These are phyloP conservation scores for Polydrusus pterygomalis DNA, from an alignment of 2,888 invertebrate genomes.

Conservation along the genomic window DNA sequence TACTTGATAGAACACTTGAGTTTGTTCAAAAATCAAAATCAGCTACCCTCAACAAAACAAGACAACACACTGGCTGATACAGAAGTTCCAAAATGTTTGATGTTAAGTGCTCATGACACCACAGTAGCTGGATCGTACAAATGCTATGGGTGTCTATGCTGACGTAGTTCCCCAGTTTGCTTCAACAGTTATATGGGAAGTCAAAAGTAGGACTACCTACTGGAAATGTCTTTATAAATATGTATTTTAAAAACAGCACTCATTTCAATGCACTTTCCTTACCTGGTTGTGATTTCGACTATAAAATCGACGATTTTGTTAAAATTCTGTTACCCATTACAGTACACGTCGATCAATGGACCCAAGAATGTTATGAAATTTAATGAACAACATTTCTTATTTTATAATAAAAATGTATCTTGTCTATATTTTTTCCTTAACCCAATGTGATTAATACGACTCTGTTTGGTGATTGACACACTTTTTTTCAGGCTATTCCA, in stretches of 20 bases:
- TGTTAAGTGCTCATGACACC: conserved; percentile 89
- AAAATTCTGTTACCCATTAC: conserved; percentile 73
- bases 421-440: neutral
- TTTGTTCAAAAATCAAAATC: conserved; percentile 57
- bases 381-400: neutral
- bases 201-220: conserved; percentile 69
- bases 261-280: conserved; percentile 71
- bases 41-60: neutral
- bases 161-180: conserved; percentile 81
- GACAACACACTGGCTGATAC: neutral
- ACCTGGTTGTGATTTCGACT: conserved; percentile 79
- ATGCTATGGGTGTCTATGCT: conserved; percentile 81
- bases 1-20: conserved; percentile 80
- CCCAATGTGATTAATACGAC: conserved; percentile 19
- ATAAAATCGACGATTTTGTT: conserved; percentile 77
- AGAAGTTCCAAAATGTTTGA: conserved; percentile 75
- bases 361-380: conserved; percentile 62
- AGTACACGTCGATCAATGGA: conserved; percentile 73
- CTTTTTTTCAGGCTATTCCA: conserved; percentile 48
- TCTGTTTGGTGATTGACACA: conserved; percentile 1
- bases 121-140: conserved; percentile 86
- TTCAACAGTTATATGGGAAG: conserved; percentile 82
- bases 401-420: too few species aligned
- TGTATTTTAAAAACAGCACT: conserved; percentile 80
- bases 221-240: conserved; percentile 61